These are phyloP conservation scores for Metellina segmentata DNA, from an alignment of 2,888 invertebrate genomes.

Conservation along the genomic window DNA sequence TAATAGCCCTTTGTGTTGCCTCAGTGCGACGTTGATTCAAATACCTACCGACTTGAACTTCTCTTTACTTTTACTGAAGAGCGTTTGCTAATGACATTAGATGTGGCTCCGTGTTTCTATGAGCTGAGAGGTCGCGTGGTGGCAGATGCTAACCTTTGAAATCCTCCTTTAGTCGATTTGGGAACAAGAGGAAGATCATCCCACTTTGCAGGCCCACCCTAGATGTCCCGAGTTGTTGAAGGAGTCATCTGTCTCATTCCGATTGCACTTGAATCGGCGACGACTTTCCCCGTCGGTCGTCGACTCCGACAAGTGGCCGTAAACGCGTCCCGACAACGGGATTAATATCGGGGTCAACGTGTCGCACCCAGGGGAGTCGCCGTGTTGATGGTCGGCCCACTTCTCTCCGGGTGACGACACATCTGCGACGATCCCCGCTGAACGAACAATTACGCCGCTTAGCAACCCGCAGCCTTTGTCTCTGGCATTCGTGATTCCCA, in stretches of 20 bases:
- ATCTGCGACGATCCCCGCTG: background rate
- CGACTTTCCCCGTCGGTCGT: background rate
- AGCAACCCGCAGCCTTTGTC: too few relatives aligned
- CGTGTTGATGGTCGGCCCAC: background rate
- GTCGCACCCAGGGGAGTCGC: slow-evolving; percentile 16
- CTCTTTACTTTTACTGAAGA: too few relatives aligned
- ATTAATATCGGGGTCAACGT: slow-evolving; percentile 8
- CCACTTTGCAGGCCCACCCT: background rate
- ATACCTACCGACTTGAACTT: too few relatives aligned
- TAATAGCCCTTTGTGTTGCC: too few relatives aligned
- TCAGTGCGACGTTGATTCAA: too few relatives aligned
- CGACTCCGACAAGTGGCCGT: background rate
- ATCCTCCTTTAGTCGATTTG: background rate
- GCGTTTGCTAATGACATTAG: too few relatives aligned
- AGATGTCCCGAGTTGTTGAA: background rate
- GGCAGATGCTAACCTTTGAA: background rate
- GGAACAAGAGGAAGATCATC: background rate
- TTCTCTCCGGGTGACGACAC: background rate
- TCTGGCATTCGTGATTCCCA: too few relatives aligned
- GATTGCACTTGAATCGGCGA: slow-evolving; percentile 33
- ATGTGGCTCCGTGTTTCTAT: too few relatives aligned
- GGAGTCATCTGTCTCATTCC: background rate
- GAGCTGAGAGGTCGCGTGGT: background rate
- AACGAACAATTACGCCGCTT: too few relatives aligned
- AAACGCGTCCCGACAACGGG: background rate